These are phyloP conservation scores for Euura lappo DNA, from an alignment of 1,140 invertebrate species.

Conservation along the genomic window DNA sequence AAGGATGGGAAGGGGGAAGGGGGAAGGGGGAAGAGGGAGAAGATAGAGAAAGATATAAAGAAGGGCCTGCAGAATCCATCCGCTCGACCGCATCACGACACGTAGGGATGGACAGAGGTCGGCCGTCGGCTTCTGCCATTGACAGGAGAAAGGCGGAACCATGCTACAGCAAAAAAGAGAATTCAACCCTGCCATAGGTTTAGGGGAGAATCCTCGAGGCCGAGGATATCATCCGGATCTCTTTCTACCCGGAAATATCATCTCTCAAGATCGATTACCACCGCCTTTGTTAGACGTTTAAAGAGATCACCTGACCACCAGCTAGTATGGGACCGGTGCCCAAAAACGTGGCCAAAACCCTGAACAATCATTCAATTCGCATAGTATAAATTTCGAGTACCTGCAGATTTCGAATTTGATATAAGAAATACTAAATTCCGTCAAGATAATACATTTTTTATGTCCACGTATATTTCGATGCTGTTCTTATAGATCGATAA, in stretches of 20 bases:
- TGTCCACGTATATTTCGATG: neutral
- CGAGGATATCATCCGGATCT: neutral
- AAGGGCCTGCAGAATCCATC: slow-evolving; percentile 11
- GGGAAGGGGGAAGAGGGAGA: slow-evolving; percentile 11
- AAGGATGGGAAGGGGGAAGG: neutral
- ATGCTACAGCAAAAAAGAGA: neutral
- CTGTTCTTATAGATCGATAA: too few species aligned
- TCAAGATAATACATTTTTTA: neutral
- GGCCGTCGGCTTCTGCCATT: neutral
- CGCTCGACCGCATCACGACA: neutral
- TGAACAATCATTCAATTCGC: too few species aligned
- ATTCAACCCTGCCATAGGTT: neutral
- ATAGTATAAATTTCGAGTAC: too few species aligned
- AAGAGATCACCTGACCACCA: neutral
- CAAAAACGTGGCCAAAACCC: neutral
- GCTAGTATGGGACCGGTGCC: too few species aligned
- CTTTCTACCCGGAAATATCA: slow-evolving; percentile 1
- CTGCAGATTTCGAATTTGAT: neutral
- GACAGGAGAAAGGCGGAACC: slow-evolving; percentile 7
- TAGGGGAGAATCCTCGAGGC: neutral
- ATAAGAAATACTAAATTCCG: neutral
- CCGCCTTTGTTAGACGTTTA: neutral
- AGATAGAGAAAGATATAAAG: slow-evolving; percentile 9
- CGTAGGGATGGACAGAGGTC: neutral
- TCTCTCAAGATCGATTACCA: neutral